These are phyloP conservation scores for Euproctis similis DNA, from an alignment of 2,888 invertebrate species.

Conservation along the genomic window DNA sequence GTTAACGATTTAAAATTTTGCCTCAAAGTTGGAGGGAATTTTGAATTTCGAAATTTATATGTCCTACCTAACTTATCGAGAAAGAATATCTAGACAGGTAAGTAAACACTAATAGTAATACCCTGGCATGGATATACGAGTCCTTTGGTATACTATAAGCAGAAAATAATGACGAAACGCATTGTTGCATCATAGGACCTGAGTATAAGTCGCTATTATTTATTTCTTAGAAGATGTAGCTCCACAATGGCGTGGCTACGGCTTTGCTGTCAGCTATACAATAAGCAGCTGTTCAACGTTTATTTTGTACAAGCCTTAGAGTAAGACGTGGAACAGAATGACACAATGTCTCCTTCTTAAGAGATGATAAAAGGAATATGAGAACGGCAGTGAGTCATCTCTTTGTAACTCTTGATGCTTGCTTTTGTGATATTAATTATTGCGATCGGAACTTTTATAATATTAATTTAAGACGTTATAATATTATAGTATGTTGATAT, in stretches of 20 bases:
- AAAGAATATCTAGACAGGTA: too few species aligned
- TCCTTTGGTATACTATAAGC: too few species aligned
- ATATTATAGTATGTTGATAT: too few species aligned
- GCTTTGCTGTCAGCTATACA: conserved; percentile 67
- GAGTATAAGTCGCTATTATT: conserved; percentile 67
- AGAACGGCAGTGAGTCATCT: conserved; percentile 30
- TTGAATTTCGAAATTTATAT: too few species aligned
- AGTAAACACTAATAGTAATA: too few species aligned
- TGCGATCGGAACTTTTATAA: conserved; percentile 15
- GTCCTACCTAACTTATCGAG: too few species aligned
- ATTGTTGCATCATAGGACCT: conserved; percentile 60
- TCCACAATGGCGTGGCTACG: conserved; percentile 56
- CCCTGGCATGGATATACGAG: too few species aligned
- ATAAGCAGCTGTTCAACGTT: conserved; percentile 60
- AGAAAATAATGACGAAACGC: conserved; percentile 61
- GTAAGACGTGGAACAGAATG: conserved; percentile 51
- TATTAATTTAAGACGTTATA: too few species aligned
- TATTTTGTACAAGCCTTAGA: conserved; percentile 46
- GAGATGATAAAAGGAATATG: conserved; percentile 39
- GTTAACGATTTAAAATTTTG: too few species aligned
- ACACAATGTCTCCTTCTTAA: conserved; percentile 52
- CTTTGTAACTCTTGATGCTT: conserved; percentile 37
- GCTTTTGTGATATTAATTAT: conserved; percentile 38
- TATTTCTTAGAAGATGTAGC: conserved; percentile 57
- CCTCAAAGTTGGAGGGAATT: too few species aligned